Conservation (phyloP, 2,888 invertebrate species). For the Ditylenchus weischeri region DNA sequence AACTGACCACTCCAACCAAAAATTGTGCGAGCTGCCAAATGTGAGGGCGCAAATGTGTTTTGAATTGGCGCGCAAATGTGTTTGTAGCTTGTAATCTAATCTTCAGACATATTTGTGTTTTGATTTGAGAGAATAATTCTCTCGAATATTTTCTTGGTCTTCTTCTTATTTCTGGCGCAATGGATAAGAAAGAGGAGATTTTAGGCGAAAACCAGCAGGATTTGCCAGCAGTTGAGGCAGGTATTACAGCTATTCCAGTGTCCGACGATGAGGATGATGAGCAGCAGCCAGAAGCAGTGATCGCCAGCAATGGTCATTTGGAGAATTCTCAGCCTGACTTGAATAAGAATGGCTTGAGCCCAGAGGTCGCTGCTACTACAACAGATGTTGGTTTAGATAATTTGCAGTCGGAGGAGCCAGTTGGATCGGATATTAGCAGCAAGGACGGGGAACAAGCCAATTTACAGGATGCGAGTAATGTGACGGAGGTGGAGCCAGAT, state of each 20-base stretch:
- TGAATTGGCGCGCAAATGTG: neutral
- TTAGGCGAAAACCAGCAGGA: slow-evolving; percentile 6
- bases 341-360: neutral
- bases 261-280: slow-evolving; percentile 14
- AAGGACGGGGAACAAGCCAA: too few species aligned
- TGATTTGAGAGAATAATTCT: neutral
- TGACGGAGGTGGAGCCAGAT: neutral
- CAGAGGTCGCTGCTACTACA: neutral
- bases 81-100: neutral
- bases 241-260: slow-evolving; percentile 4
- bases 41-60: too few species aligned
- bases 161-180: slow-evolving; percentile 5
- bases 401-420: neutral
- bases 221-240: neutral
- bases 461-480: neutral
- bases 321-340: neutral
- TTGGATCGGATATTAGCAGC: neutral
- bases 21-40: too few species aligned
- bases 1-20: too few species aligned
- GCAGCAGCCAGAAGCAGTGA: neutral
- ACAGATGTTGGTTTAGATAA: neutral
- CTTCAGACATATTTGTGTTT: slow-evolving; percentile 2
- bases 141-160: neutral
- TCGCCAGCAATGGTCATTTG: neutral
- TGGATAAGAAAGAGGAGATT: slow-evolving; percentile 1